A percentile compares a stretch with the other conserved stretches of the same genome.
Evolutionary conservation across 2,888 invertebrate genomes (phyloP).

Genomic region (Magallana nippona): DNA sequence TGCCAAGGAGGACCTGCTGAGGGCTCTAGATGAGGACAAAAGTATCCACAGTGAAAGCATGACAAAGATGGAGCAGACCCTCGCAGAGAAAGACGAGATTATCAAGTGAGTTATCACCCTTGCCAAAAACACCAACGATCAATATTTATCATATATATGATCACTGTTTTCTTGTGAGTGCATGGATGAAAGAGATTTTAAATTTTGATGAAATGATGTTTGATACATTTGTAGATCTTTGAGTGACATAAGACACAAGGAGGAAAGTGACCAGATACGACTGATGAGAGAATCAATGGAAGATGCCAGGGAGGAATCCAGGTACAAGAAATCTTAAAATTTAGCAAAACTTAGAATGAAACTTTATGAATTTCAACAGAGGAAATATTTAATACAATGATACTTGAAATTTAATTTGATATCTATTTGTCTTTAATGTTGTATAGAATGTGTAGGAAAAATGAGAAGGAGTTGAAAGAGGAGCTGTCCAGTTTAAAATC

Average conservation of each 20-base stretch:
- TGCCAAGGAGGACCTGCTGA: conserved; percentile 63
- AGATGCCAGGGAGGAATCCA: conserved; percentile 60
- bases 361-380: background rate
- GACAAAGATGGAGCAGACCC: conserved; percentile 62
- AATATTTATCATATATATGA: too few species aligned
- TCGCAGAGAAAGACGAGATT: conserved; percentile 69
- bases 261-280: conserved; percentile 64
- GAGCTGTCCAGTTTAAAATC: conserved; percentile 61
- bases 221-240: conserved; percentile 57
- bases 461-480: conserved; percentile 58
- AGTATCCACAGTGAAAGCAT: conserved; percentile 61
- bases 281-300: conserved; percentile 56
- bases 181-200: too few species aligned
- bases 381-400: background rate
- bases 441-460: conserved; percentile 55
- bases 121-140: too few species aligned
- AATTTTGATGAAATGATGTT: too few species aligned
- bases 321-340: conserved; percentile 48
- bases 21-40: conserved; percentile 64
- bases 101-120: conserved; percentile 64
- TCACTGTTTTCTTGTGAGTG: background rate
- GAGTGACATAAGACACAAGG: conserved; percentile 57
- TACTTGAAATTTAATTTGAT: background rate
- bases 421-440: background rate
- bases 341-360: background rate